phyloP scores from a whole-genome alignment of 2,888 invertebrate species.

The Morpho helenor region DNA sequence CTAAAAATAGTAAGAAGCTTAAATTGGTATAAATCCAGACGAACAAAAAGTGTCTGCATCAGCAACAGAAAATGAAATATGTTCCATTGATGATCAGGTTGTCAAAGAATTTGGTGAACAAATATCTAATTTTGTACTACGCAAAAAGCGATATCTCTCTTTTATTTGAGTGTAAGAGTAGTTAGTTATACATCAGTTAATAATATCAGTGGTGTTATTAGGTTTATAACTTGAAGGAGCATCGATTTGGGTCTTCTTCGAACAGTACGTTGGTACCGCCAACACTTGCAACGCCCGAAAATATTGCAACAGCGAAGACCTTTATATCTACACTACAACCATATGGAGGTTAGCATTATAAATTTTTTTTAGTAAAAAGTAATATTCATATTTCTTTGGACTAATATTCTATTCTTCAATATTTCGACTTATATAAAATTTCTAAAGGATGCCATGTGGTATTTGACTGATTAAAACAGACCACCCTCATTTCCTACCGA shows the following conservation, averaged over 20 bases:
- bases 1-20: neutral
- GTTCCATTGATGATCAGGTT: neutral
- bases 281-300: slow-evolving; percentile 70
- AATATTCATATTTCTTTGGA: no score
- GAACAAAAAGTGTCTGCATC: no score
- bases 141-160: neutral
- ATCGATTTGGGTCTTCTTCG: slow-evolving; percentile 38
- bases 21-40: neutral
- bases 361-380: neutral
- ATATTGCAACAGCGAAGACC: slow-evolving; percentile 80
- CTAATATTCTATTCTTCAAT: no score
- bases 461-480: no score
- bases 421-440: no score
- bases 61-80: no score
- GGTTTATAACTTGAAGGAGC: slow-evolving; percentile 50
- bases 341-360: slow-evolving; percentile 59
- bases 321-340: slow-evolving; percentile 77
- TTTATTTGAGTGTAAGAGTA: neutral
- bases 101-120: neutral
- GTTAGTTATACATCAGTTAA: neutral
- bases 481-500: no score
- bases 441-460: no score
- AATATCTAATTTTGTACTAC: neutral
- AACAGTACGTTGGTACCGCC: slow-evolving; percentile 62
- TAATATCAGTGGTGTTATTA: neutral